phyloP scores from a whole-genome alignment of 2,888 invertebrate species.

The Trilocha varians region DNA sequence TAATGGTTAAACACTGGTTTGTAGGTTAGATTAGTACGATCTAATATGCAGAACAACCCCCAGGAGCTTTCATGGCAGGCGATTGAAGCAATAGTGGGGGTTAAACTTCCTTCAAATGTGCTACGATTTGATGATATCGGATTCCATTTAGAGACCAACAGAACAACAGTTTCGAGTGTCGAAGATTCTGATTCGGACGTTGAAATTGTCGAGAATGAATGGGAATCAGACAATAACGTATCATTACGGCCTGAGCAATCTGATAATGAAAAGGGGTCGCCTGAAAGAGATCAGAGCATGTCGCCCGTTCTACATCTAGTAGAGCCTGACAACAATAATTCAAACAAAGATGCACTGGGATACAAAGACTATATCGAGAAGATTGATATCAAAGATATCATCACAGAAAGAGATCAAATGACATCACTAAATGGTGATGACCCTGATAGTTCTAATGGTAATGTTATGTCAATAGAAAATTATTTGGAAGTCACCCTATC shows the following conservation, averaged over 20 bases:
- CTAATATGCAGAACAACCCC: conserved; percentile 75
- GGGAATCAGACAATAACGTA: conserved; percentile 66
- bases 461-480: conserved; percentile 69
- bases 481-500: conserved; percentile 69
- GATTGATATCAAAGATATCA: conserved; percentile 57
- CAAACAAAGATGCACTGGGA: conserved; percentile 49
- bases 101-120: conserved; percentile 68
- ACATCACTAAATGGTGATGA: conserved; percentile 52
- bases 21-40: conserved; percentile 73
- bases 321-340: conserved; percentile 65
- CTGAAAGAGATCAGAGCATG: conserved; percentile 59
- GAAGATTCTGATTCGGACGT: conserved; percentile 70
- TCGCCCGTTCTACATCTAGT: conserved; percentile 62
- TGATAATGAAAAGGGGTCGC: conserved; percentile 62
- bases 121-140: conserved; percentile 70
- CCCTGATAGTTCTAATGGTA: conserved; percentile 63
- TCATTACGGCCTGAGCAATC: conserved; percentile 61
- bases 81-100: conserved; percentile 72
- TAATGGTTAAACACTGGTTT: conserved; percentile 66
- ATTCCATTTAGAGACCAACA: conserved; percentile 61
- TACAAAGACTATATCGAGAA: conserved; percentile 57
- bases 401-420: conserved; percentile 44
- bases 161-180: conserved; percentile 46
- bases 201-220: conserved; percentile 68
- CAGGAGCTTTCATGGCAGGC: conserved; percentile 75